Evolutionary conservation across 2,888 invertebrate species (phyloP).

Genomic region (Artemia sp.): DNA sequence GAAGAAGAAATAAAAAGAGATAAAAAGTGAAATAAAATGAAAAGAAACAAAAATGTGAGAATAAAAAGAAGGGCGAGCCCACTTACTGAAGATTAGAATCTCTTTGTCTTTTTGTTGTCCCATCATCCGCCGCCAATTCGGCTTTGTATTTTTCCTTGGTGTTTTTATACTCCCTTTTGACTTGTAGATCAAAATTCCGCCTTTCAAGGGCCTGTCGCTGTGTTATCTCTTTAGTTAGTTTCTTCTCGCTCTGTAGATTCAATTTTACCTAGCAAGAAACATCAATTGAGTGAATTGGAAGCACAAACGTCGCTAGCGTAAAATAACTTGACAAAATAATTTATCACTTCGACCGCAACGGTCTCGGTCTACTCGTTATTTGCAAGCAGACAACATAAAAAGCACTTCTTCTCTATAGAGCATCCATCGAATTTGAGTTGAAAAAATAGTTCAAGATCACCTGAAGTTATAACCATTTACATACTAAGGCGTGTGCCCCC

Average conservation of each 20-base stretch:
- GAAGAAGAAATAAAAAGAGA: too few relatives aligned
- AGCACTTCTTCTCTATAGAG: too few relatives aligned
- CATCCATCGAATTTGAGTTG: too few relatives aligned
- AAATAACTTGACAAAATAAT: too few relatives aligned
- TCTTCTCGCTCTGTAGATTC: slow-evolving; percentile 74
- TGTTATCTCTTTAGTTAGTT: slow-evolving; percentile 76
- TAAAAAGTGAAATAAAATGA: too few relatives aligned
- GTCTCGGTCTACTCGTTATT: too few relatives aligned
- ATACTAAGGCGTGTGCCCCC: too few relatives aligned
- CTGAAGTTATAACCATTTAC: too few relatives aligned
- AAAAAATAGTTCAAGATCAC: too few relatives aligned
- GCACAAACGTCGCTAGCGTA: too few relatives aligned
- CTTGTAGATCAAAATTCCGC: slow-evolving; percentile 74
- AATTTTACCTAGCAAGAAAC: slow-evolving; percentile 47
- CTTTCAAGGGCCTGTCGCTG: slow-evolving; percentile 75
- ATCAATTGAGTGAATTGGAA: neutral
- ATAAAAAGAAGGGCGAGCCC: neutral
- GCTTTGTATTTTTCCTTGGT: slow-evolving; percentile 94
- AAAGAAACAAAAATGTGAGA: neutral
- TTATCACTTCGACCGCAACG: too few relatives aligned
- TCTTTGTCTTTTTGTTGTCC: slow-evolving; percentile 73
- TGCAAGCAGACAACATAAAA: too few relatives aligned
- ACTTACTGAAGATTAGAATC: slow-evolving; percentile 69
- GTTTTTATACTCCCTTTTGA: slow-evolving; percentile 83
- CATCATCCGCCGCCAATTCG: slow-evolving; percentile 75